These are phyloP conservation scores for Argyresthia goedartella DNA, from an alignment of 2,888 invertebrate species.

Conservation along the genomic window DNA sequence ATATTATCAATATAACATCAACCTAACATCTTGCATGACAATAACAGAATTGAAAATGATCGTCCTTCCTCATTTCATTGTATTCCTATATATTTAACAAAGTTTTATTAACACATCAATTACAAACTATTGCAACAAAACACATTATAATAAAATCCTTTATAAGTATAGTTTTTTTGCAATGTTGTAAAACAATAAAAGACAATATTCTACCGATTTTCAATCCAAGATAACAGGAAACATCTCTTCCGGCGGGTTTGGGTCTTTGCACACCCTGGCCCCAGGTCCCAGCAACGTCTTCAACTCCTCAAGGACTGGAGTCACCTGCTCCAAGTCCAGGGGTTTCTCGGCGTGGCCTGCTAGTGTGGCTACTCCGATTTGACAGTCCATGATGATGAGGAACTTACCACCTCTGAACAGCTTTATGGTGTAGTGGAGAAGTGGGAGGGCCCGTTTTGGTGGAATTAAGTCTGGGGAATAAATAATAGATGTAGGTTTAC, in stretches of 20 bases:
- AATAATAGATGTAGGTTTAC: not conserved
- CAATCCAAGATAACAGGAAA: not conserved
- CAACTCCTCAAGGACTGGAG: not conserved
- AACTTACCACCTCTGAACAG: slow-evolving; percentile 30
- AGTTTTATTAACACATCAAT: too few relatives aligned
- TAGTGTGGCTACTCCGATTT: slow-evolving; percentile 26
- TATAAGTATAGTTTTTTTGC: too few relatives aligned
- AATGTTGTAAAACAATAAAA: too few relatives aligned
- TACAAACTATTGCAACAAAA: too few relatives aligned
- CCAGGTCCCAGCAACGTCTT: not conserved
- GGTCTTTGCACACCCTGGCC: not conserved
- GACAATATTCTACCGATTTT: too few relatives aligned
- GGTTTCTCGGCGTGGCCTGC: slow-evolving; percentile 6
- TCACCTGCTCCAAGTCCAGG: not conserved
- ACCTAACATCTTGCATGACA: too few relatives aligned
- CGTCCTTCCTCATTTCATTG: too few relatives aligned
- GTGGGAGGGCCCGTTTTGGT: slow-evolving; percentile 22
- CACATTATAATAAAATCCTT: too few relatives aligned
- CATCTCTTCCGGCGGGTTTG: not conserved
- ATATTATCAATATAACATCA: too few relatives aligned
- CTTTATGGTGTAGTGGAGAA: slow-evolving; percentile 41
- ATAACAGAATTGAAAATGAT: too few relatives aligned
- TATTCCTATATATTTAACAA: too few relatives aligned
- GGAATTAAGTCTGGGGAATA: slow-evolving; percentile 29
- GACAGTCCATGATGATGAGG: slow-evolving; percentile 42